Percentiles rank a stretch among this genome's conserved stretches.
phyloP scores from a whole-genome alignment of 2,113 vertebrate species.

The Scophthalmus maximus region DNA sequence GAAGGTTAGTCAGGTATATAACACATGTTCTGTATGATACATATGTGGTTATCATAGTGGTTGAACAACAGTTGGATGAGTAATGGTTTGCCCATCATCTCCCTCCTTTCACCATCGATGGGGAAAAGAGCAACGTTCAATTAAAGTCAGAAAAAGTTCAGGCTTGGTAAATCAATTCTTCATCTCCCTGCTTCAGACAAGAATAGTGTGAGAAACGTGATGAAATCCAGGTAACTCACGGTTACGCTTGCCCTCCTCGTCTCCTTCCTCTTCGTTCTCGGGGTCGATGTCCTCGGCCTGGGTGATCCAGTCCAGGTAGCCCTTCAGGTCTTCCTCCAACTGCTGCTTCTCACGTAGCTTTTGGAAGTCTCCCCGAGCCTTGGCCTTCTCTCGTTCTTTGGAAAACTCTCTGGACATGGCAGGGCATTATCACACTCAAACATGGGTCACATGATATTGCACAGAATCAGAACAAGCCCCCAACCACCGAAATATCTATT shows the following conservation, averaged over 20 bases:
- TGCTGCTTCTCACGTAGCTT: slow-evolving; percentile 98
- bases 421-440: slow-evolving; percentile 6
- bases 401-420: slow-evolving; percentile 91
- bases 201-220: neutral
- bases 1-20: no score
- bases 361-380: slow-evolving; percentile 97
- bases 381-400: slow-evolving; percentile 98
- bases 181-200: neutral
- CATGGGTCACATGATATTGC: neutral
- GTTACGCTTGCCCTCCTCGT: slow-evolving; percentile 92
- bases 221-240: slow-evolving; percentile 88
- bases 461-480: neutral
- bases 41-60: neutral
- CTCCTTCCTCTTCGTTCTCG: slow-evolving; percentile 93
- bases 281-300: slow-evolving; percentile 98
- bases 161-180: neutral
- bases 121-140: slow-evolving; percentile 6
- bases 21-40: no score
- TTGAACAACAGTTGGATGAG: neutral
- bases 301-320: slow-evolving; percentile 98
- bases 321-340: slow-evolving; percentile 96
- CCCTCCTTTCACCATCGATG: neutral
- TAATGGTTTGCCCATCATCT: neutral
- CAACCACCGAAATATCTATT: neutral
- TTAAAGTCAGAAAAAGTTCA: neutral